phyloP scores from a whole-genome alignment of 2,797 vertebrate genomes.

The Discoglossus pictus region DNA sequence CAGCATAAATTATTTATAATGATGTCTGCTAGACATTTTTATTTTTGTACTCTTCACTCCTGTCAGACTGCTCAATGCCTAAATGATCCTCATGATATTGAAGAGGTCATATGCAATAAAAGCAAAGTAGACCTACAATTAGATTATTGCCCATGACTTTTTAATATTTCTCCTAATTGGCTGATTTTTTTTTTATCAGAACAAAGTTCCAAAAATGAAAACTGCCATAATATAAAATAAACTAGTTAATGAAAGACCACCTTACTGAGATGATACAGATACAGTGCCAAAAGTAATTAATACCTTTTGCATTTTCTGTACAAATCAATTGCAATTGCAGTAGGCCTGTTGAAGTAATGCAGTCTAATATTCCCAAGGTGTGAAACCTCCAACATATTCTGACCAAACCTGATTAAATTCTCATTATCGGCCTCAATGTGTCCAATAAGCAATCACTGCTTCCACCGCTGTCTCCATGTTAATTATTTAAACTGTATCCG shows the following conservation, averaged over 20 bases:
- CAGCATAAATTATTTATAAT: no score
- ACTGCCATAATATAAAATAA: no score
- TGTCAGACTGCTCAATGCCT: constrained; percentile 20
- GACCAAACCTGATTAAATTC: constrained; percentile 45
- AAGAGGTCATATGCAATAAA: no score
- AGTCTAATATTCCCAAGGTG: constrained; percentile 37
- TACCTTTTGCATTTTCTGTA: constrained; percentile 46
- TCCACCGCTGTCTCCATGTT: constrained; percentile 6
- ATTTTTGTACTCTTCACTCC: constrained; percentile 6
- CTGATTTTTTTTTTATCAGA: no score
- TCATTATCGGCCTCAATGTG: constrained; percentile 31
- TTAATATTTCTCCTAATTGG: no score
- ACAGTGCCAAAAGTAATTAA: constrained; percentile 51
- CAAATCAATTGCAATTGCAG: constrained; percentile 53
- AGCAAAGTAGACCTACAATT: no score
- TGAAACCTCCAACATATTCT: constrained; percentile 49
- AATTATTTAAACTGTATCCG: constrained; percentile 54
- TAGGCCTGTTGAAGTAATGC: constrained; percentile 45
- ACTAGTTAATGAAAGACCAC: no score
- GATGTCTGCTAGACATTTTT: no score
- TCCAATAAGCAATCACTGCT: constrained; percentile 40
- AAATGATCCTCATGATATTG: no score
- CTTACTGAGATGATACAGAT: not conserved
- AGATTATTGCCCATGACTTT: no score
- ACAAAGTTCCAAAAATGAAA: no score